A percentile compares a stretch with the other conserved stretches of the same genome.
Conservation (phyloP, 64 coral and sea anemone species). For the Acropora yongei region DNA sequence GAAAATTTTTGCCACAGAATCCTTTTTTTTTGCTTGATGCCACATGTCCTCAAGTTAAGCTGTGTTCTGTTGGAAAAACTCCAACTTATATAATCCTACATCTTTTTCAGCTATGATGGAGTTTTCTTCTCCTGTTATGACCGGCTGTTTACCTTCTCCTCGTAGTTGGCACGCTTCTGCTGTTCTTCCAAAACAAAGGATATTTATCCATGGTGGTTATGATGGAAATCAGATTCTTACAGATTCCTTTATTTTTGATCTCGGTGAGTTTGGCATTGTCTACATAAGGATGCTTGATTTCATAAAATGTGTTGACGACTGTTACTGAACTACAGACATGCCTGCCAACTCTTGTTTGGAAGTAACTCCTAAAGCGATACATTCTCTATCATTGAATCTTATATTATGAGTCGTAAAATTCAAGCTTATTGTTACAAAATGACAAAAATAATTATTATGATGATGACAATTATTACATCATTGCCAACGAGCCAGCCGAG, state of each 20-base stretch:
- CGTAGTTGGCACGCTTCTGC: conserved; percentile 87
- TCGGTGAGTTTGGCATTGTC: conserved; percentile 59
- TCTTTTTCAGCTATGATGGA: conserved; percentile 86
- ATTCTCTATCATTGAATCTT: too few relatives aligned
- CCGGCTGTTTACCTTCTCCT: conserved; percentile 62
- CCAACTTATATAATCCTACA: not conserved
- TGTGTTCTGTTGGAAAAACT: not conserved
- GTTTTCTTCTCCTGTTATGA: conserved; percentile 63
- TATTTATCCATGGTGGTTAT: conserved; percentile 95
- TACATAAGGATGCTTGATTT: not conserved
- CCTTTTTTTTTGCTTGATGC: too few relatives aligned
- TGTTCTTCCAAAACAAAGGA: conserved; percentile 61
- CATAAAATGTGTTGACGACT: too few relatives aligned
- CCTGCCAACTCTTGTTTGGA: too few relatives aligned
- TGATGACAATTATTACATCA: too few relatives aligned
- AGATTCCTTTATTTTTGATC: conserved; percentile 88
- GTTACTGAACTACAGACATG: too few relatives aligned
- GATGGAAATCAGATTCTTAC: conserved; percentile 72
- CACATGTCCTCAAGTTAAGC: too few relatives aligned
- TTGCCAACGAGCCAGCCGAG: too few relatives aligned
- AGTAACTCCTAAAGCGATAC: too few relatives aligned
- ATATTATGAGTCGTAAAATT: too few relatives aligned
- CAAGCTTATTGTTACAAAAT: too few relatives aligned
- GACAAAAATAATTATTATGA: not conserved
- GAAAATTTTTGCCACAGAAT: not conserved